Evolutionary conservation across 2,888 invertebrate genomes (phyloP), one percentile per base, ranked within the genome.

Genomic region (Microplitis deprimator): DNA sequence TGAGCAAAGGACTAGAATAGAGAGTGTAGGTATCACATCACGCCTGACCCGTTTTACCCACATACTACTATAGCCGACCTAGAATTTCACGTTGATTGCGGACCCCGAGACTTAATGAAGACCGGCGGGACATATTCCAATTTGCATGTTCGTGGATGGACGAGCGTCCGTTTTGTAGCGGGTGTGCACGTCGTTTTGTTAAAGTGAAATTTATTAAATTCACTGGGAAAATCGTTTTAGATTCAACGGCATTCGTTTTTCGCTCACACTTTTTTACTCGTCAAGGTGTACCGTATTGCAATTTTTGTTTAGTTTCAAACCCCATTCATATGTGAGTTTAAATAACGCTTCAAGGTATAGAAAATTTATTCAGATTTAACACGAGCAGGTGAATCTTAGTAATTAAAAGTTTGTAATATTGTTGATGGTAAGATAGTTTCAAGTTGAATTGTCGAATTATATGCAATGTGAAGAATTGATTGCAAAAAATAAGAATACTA

Each of bases 61-160:
- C 39, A 20, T 13, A 67, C 20, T 20, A 1, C 13, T 68, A n/a
- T 16, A 39, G 5, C 8, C 16, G 68, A 40, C 41, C 40, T 69
- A 41, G 68, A 78, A 74, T 74, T 77, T 65, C 77, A 17, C 75
- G 62, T 82, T 82, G 84, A 85, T 84, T 83, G 80, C 83, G 69
- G 80, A 80, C 77, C 50, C 50, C 69, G 41, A 20, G 77, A 83
- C 80, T 84, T 84, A 83, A 84, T 84, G 81, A 84, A 83, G 81
- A 84, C 82, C 72, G 79, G 73, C 80, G 80, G 79, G 72, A 80
- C 76, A 81, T 77, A 76, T 80, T 80, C 81, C 82, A 85, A 83
- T 83, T 84, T 84, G 78, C 82, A 82, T 80, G 74, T 79, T 80
- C 76, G 82, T 78, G 62, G 74, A 71, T 81, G 82, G 79, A 71